A percentile compares a stretch with the other conserved stretches of the same genome.
Conservation (phyloP, 2,113 vertebrate species). For the Pseudorasbora parva region DNA sequence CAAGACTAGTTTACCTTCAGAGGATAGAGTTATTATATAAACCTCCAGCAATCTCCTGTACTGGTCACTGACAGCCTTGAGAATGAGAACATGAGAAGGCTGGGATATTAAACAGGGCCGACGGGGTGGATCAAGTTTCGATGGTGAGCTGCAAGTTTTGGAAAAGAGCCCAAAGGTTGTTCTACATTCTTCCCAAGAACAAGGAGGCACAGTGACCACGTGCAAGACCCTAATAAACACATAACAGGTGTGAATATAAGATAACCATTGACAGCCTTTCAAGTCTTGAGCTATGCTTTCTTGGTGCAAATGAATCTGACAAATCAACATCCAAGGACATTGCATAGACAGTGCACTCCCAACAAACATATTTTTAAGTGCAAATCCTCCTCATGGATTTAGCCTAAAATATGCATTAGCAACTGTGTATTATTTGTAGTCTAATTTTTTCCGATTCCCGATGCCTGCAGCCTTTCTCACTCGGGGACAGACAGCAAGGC, state of each 20-base stretch:
- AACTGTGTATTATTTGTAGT: background rate
- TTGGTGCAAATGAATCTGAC: background rate
- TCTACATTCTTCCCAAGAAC: conserved; percentile 31
- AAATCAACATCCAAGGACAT: background rate
- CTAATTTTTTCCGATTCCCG: conserved; percentile 7
- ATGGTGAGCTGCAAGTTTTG: conserved; percentile 39
- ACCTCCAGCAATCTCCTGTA: background rate
- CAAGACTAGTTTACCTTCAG: conserved; percentile 46
- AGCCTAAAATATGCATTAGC: background rate
- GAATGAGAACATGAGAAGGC: conserved; percentile 64
- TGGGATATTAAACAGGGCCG: conserved; percentile 60
- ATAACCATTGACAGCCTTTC: background rate
- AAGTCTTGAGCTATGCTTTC: background rate
- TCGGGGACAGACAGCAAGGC: conserved; percentile 9
- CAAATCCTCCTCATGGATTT: background rate
- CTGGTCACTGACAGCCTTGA: conserved; percentile 41
- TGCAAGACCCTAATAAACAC: background rate
- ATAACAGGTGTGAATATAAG: conserved; percentile 1
- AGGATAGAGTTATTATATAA: conserved; percentile 46
- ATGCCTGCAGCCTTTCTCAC: conserved; percentile 1
- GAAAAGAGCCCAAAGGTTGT: conserved; percentile 50
- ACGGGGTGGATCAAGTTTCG: conserved; percentile 53
- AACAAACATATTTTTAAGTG: background rate
- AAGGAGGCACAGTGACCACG: conserved; percentile 29
- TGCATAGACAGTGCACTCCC: background rate